Evolutionary conservation across 2,888 invertebrate genomes (phyloP), one percentile per base, ranked within the genome.

Genomic region (Keiferia lycopersicella): DNA sequence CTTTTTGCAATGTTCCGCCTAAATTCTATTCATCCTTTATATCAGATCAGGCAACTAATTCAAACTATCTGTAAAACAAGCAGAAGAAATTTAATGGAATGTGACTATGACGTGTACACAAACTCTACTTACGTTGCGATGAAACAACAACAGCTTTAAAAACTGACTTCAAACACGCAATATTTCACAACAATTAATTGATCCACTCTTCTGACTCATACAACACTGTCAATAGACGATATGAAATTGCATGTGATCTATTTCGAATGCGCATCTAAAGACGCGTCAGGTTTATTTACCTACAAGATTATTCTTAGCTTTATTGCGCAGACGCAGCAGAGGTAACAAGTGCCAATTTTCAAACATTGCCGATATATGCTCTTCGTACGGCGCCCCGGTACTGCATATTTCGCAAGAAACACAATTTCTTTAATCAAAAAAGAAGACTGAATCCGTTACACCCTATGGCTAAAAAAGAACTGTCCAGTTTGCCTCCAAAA

Each of bases 271-370:
- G 18, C 11, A 22, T 51, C 22, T 38, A 39, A 39, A 58, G 56
- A 56, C 58, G 34, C 39, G 58, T 38, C 58, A 58, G 39, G 18
- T 58, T 34, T 58, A 58, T 58, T 58, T 60, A 41, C 41, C 41
- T 41, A 60, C 45, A 59, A 41, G 22, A 2, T 59, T 59, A 41
- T 41, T 41, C n/a, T 26, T 22, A 61, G 57, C 16, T 58, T 38
- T 39, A 58, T 58, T 58, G 58, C 38, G 58, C 73, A 72, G 74
- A 73, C 73, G 71, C 67, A 70, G 76, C 73, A 73, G 78, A 76
- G 71, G 68, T 64, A 71, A 68, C 71, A 68, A 67, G 73, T 76
- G 73, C 77, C 78, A 79, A 79, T 79, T 78, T 75, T 73, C 73
- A 71, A 69, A 70, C 69, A 68, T 66, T 72, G 71, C 70, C 74